These are phyloP conservation scores for Euleptes europaea DNA, from an alignment of 2,113 vertebrate species.

Conservation along the genomic window DNA sequence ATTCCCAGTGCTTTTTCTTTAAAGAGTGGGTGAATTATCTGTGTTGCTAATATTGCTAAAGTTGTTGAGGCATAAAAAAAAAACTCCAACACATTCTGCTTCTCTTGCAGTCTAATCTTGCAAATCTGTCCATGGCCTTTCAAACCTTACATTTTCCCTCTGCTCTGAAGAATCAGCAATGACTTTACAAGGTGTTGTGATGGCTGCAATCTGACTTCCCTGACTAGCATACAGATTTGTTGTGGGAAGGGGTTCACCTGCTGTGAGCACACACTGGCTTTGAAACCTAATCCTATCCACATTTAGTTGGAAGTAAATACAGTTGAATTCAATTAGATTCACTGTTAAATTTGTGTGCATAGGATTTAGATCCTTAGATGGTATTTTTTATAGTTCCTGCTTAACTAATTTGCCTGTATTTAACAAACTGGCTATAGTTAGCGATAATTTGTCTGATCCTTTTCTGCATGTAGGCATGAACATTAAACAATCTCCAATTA, in stretches of 20 bases:
- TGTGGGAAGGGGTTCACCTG: too few species aligned
- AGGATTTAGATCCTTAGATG: background rate
- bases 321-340: background rate
- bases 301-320: background rate
- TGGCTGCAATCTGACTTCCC: too few species aligned
- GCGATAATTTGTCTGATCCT: background rate
- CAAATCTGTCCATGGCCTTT: too few species aligned
- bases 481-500: background rate
- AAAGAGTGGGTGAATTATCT: background rate
- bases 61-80: too few species aligned
- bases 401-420: background rate
- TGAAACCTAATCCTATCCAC: too few species aligned
- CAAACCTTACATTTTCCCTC: too few species aligned
- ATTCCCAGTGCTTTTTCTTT: background rate
- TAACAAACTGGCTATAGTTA: background rate
- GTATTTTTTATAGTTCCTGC: background rate
- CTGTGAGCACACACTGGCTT: too few species aligned
- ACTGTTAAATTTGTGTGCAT: background rate
- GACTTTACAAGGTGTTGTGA: too few species aligned
- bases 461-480: background rate
- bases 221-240: too few species aligned
- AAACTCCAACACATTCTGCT: too few species aligned
- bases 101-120: too few species aligned
- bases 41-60: background rate
- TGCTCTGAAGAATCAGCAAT: too few species aligned